Conservation (phyloP, 2,888 invertebrate species). For the Geotrupes spiniger region DNA sequence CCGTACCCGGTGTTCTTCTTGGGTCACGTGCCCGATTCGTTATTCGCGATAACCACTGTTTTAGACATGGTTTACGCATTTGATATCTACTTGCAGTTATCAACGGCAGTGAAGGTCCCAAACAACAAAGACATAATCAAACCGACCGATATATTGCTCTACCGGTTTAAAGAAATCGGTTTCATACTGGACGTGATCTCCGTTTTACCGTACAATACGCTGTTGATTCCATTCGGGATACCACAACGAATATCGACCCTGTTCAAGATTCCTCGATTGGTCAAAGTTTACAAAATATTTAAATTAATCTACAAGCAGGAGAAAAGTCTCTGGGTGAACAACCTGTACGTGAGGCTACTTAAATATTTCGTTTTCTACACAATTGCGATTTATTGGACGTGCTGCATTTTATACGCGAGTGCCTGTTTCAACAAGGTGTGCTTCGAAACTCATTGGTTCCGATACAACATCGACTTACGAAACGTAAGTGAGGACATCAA, state of each 20-base stretch:
- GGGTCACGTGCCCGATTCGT: background rate
- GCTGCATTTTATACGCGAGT: constrained; percentile 15
- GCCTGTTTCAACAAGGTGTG: constrained; percentile 13
- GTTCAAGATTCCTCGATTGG: constrained; percentile 6
- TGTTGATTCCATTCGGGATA: constrained; percentile 3
- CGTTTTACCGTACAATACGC: constrained; percentile 6
- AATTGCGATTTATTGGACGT: constrained; percentile 10
- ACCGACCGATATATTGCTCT: constrained; percentile 11
- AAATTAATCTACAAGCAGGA: constrained; percentile 13
- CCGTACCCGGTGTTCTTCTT: constrained; percentile 23
- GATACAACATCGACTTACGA: background rate
- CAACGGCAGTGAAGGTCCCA: constrained; percentile 14
- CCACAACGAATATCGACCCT: background rate
- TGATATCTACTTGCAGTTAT: constrained; percentile 19
- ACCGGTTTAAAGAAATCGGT: constrained; percentile 14
- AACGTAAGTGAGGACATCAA: background rate
- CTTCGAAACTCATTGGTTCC: constrained; percentile 7
- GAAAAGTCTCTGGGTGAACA: constrained; percentile 14
- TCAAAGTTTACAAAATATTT: constrained; percentile 22
- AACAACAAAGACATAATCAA: constrained; percentile 6
- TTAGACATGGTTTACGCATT: constrained; percentile 15
- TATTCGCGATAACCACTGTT: background rate
- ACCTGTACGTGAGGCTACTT: constrained; percentile 14
- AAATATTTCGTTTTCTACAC: constrained; percentile 18
- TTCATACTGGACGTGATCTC: constrained; percentile 17